Base-by-base conservation (phyloP, 2,797 vertebrate genomes). In the Hippocampus kuda region DNA sequence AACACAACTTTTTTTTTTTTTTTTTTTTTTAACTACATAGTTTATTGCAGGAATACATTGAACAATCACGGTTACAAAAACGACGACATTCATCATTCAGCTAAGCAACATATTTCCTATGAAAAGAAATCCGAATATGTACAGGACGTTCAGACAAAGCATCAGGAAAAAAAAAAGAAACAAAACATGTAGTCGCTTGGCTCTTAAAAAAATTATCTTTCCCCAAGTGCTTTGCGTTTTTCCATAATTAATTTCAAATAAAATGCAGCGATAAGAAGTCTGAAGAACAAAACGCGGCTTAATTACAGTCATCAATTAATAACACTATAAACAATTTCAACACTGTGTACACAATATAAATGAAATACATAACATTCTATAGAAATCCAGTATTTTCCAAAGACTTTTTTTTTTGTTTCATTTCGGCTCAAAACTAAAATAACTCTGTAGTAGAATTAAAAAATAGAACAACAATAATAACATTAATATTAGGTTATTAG, bases 341-440 rank as follows among this genome's bases (percentile, higher is more conserved):
- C 92, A 86, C 91, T 89, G 93, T 94, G 93, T 95, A 95, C 93
- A 95, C 93, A 96, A 91, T 95, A 92, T 94, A 91, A 93, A 85
- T 87, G 86, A 88, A 92, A 91, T 91, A 88, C 92, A 94, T 93
- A 93, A 92, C 91, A 95, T 94, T 94, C 95, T 96, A 95, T 94
- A 96, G 94, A 96, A 93, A 95, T 94, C 86, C 87, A 96, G 94
- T 97, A 98, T 97, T 96, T 97, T 95, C 94, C 94, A 95, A 92
- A 93, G 90, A 93, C 86, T 85, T 87, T 86, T 83, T 59, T 59
- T 15, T 30, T 26, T 3, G 30, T 30, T 26, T 54, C 49, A 53
- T 68, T 68, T 68, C 41, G 18, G 49, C 66, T 67, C 48, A 67
- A 59, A 60, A 57, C 93, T 96, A 95, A 95, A 97, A 95, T 30